A percentile compares a stretch with the other conserved stretches of the same genome.
Evolutionary conservation across 2,113 vertebrate species (phyloP).

Genomic region (Trinectes maculatus): DNA sequence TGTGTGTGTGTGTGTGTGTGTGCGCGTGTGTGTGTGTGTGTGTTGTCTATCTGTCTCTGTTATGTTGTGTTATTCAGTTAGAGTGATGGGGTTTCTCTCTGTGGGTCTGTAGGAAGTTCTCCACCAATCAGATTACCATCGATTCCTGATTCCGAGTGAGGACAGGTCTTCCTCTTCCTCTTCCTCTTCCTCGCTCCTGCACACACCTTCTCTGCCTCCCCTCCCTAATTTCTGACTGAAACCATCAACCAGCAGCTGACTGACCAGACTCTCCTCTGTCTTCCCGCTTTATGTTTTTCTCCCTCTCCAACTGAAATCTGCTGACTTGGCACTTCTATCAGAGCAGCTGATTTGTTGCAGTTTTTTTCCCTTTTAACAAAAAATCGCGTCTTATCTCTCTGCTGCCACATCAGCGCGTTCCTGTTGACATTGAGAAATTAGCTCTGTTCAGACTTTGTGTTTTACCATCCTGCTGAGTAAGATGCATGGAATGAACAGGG

Average conservation of each 20-base stretch:
- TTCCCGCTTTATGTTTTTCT: background rate
- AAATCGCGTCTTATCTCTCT: no score
- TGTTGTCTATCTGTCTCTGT: slow-evolving; percentile 1
- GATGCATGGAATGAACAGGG: fast-evolving
- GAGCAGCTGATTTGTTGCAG: no score
- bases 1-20: slow-evolving; percentile 4
- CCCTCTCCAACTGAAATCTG: slow-evolving; percentile 15
- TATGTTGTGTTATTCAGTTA: slow-evolving; percentile 38
- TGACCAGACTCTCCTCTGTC: background rate
- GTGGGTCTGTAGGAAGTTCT: slow-evolving; percentile 14
- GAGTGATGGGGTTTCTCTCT: slow-evolving; percentile 27
- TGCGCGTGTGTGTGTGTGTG: background rate
- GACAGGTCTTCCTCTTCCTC: slow-evolving; percentile 27
- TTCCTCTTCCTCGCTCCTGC: background rate
- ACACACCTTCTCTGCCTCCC: background rate
- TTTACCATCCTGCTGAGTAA: background rate
- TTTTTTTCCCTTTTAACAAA: no score
- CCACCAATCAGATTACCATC: slow-evolving; percentile 35
- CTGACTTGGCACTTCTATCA: slow-evolving; percentile 17
- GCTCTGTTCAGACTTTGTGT: background rate
- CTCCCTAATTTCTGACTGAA: background rate
- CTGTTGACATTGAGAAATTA: slow-evolving; percentile 13
- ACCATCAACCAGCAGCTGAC: slow-evolving; percentile 18
- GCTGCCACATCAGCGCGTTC: background rate
- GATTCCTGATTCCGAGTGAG: no score